Conservation (phyloP, 2,797 vertebrate genomes). For the Acropternis orthonyx region DNA sequence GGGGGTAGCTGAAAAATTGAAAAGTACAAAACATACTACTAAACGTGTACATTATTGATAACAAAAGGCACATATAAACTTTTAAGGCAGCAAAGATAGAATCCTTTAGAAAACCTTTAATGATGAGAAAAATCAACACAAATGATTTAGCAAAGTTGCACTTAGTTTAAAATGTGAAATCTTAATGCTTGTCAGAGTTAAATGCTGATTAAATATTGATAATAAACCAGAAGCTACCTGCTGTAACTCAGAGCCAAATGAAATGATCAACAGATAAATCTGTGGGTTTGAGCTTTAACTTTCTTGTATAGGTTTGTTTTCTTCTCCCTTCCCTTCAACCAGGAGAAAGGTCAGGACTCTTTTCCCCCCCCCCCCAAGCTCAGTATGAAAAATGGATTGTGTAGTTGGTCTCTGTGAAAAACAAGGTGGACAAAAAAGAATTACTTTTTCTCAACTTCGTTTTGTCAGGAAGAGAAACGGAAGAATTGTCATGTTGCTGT, state of each 20-base stretch:
- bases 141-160: slow-evolving; percentile 54
- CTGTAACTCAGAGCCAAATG: background rate
- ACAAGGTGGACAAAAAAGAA: background rate
- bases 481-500: rapidly evolving
- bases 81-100: slow-evolving; percentile 37
- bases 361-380: background rate
- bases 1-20: slow-evolving; percentile 43
- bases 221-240: slow-evolving; percentile 20
- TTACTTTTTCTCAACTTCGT: background rate
- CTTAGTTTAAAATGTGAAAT: slow-evolving; percentile 51
- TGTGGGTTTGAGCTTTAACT: background rate
- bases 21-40: slow-evolving; percentile 46
- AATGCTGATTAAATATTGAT: slow-evolving; percentile 59
- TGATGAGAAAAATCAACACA: background rate
- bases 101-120: slow-evolving; percentile 40
- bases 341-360: background rate
- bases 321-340: background rate
- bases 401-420: background rate
- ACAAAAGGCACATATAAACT: slow-evolving; percentile 47
- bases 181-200: slow-evolving; percentile 42
- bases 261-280: slow-evolving; percentile 38
- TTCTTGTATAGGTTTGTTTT: background rate
- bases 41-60: slow-evolving; percentile 57
- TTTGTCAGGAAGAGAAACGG: background rate
- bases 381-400: background rate